Base-by-base conservation (phyloP, 2,888 invertebrate genomes). In the Pristionchus japonicus region DNA sequence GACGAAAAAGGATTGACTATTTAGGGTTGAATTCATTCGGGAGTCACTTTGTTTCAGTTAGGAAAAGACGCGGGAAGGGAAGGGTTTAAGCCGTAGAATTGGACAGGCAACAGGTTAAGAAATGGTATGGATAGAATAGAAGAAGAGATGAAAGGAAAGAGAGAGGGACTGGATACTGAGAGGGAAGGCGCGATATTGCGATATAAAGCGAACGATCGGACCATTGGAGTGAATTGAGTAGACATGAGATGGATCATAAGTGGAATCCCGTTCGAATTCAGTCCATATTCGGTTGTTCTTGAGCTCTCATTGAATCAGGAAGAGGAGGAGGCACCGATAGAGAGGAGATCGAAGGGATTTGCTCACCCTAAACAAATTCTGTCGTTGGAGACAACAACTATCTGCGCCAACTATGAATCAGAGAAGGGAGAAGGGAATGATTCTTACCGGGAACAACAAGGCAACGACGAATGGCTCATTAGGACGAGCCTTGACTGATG, bases 311-410 rank as follows among this genome's bases (percentile, higher is more conserved):
- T n/a, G 77, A 40, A 57, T 87, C 87, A 37, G 87, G 87, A 27
- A 87, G 77, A 31, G 87, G 87, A 43, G 87, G 87, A 40, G 87
- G 87, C 20, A 80, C 15, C 0, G 87, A 87, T 49, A 87, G 77
- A 31, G 77, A 47, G 15, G 77, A 23, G 57, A 87, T 87, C 15
- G 27, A 31, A 15, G 87, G 87, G 0, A 40, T 23, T 27, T 20
- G 40, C 4, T 87, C 77, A 7, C 61, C 80, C 70, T 15, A 0
- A 87, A 86, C 9, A 6, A 84, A 52, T 64, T 31, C 31, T 1
- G 3, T 7, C 17, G 64, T 64, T 31, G 31, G 64, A 7, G 27
- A 11, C 17, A 11, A 34, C 3, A 31, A 67, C 31, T 57, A 57
- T n/a, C n/a, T 15, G 52, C 6, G 57, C 23, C 57, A 67, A 37